Evolutionary conservation across 2,888 invertebrate genomes (phyloP), one percentile per base, ranked within the genome.

Genomic region (Prenolepis imparis): DNA sequence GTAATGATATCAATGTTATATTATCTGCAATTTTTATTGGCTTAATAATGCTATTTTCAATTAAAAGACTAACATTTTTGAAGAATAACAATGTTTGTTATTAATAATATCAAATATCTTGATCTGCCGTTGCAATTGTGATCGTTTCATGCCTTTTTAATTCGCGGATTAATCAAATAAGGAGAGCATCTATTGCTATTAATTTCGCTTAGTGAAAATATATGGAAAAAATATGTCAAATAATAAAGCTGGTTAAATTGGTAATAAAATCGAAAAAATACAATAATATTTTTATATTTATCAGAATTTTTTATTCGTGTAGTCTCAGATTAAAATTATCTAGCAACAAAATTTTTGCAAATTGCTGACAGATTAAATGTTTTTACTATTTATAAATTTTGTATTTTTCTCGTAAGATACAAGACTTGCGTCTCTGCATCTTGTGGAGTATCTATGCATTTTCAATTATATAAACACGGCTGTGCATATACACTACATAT

Each of bases 1-100:
- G 44, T 80, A 78, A 80, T 57, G 5, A 5, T 9, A 12, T 12
- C 18, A 64, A 12, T 52, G 18, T 41, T 64, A 36, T 41, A 11
- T 12, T 77, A 39, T 67, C 4, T 55, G 28, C 6, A 15, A 28
- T 67, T 11, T 39, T 64, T 0, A 0, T 48, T 24, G 8, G 2
- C 18, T 66, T 66, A 32, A 63, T n/a, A 0, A 21, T n/a, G 32
- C 24, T 64, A 6, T 39, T 36, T 63, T 12, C 8, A 18, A 41
- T 41, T 41, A 12, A 48, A 52, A 8, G n/a, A n/a, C 5, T 36
- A 44, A 44, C 15, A 44, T 44, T 36, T 36, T 36, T 5, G 36
- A 5, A 36, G 36, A 36, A 36, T 15, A 32, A 11, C 32, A n/a
- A 55, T 15, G 18, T 52, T 6, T 52, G 15, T 57, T 21, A 57